phyloP scores from a whole-genome alignment of 2,797 vertebrate genomes.

The Chrosomus eos region DNA sequence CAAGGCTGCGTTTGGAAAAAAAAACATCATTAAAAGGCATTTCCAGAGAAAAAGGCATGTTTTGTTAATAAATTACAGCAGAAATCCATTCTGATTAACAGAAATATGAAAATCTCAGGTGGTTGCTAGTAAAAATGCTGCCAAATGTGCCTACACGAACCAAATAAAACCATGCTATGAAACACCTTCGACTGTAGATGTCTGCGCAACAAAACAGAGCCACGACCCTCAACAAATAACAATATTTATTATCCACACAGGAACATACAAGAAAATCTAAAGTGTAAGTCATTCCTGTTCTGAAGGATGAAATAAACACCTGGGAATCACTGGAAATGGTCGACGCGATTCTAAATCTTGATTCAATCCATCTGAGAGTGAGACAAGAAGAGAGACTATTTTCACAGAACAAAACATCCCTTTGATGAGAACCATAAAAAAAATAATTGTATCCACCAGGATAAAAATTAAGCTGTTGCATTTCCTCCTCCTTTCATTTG shows the following conservation, averaged over 20 bases:
- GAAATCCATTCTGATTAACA: neutral
- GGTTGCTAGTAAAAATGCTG: neutral
- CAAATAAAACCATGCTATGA: neutral
- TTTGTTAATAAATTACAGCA: neutral
- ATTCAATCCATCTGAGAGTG: neutral
- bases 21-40: neutral
- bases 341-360: neutral
- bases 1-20: neutral
- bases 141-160: neutral
- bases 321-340: neutral
- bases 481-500: neutral
- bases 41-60: neutral
- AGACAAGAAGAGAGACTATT: neutral
- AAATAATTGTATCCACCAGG: neutral
- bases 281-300: neutral
- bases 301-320: neutral
- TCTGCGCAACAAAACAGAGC: neutral
- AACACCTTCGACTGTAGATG: neutral
- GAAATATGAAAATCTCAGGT: neutral
- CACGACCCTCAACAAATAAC: neutral
- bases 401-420: slow-evolving; percentile 3
- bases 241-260: neutral
- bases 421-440: neutral
- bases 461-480: neutral
- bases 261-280: neutral